A percentile compares a stretch with the other conserved stretches of the same genome.
These are phyloP conservation scores for Aegithalos caudatus DNA, from an alignment of 2,113 vertebrate genomes.

Conservation along the genomic window DNA sequence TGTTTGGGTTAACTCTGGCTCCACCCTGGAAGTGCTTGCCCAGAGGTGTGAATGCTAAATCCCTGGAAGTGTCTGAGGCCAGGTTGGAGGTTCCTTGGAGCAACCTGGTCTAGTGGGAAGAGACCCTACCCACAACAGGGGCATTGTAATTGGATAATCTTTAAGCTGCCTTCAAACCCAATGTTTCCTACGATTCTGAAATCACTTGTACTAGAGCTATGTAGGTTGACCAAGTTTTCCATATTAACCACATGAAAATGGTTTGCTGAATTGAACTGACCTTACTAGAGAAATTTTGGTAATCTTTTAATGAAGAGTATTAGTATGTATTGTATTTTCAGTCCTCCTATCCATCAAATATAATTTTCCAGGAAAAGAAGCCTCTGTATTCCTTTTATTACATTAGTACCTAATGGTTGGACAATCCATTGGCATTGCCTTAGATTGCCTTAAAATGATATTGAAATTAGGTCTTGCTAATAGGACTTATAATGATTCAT, in stretches of 20 bases:
- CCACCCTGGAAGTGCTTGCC: not conserved
- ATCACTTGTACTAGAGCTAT: not conserved
- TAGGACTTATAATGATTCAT: not conserved
- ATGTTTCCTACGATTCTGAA: not conserved
- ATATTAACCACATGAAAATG: not conserved
- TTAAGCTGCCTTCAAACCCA: not conserved
- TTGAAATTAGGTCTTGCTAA: not conserved
- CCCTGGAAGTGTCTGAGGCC: not conserved
- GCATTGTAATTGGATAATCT: not conserved
- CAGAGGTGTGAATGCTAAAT: not conserved
- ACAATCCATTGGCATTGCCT: not conserved
- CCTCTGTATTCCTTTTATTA: not conserved
- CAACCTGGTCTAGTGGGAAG: not conserved
- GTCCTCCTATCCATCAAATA: not conserved
- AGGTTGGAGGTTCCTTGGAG: fast-evolving
- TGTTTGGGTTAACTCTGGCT: no score
- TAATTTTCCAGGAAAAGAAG: not conserved
- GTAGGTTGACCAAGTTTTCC: not conserved
- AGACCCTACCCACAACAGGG: fast-evolving
- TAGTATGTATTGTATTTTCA: not conserved
- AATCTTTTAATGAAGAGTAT: not conserved
- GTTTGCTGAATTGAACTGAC: not conserved
- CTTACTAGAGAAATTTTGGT: not conserved
- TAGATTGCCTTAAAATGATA: not conserved
- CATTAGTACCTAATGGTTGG: not conserved